Evolutionary conservation across 2,888 invertebrate genomes (phyloP).

Genomic region (Drosophila mulleri): DNA sequence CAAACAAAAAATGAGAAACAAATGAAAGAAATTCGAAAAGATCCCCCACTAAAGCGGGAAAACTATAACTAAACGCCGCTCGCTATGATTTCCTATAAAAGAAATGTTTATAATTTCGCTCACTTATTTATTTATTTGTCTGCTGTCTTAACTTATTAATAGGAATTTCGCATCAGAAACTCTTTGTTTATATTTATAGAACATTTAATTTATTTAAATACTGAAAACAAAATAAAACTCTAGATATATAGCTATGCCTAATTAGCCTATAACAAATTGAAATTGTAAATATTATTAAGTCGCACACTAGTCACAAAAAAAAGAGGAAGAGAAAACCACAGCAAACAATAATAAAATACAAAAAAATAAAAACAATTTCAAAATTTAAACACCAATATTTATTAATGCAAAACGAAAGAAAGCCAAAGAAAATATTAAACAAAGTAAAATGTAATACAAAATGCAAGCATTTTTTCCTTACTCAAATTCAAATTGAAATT

Average conservation of each 20-base stretch:
- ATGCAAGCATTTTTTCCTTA: slow-evolving; percentile 44
- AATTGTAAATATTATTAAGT: slow-evolving; percentile 79
- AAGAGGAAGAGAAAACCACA: slow-evolving; percentile 40
- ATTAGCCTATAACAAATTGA: slow-evolving; percentile 67
- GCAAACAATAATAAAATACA: slow-evolving; percentile 58
- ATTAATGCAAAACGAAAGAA: slow-evolving; percentile 58
- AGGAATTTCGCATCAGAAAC: slow-evolving; percentile 32
- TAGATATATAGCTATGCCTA: slow-evolving; percentile 27
- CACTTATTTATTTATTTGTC: slow-evolving; percentile 65
- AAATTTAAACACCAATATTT: slow-evolving; percentile 53
- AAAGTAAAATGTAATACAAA: slow-evolving; percentile 51
- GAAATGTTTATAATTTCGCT: slow-evolving; percentile 43
- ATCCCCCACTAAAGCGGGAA: slow-evolving; percentile 23
- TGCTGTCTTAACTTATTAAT: slow-evolving; percentile 52
- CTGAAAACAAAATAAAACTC: slow-evolving; percentile 15
- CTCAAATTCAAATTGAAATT: slow-evolving; percentile 21
- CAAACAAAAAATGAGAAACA: slow-evolving; percentile 48
- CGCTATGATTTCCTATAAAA: slow-evolving; percentile 50
- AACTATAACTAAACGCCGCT: slow-evolving; percentile 48
- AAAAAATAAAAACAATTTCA: slow-evolving; percentile 66
- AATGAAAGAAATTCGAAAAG: neutral
- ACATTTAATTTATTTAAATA: slow-evolving; percentile 56
- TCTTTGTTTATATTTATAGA: slow-evolving; percentile 53
- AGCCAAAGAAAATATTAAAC: slow-evolving; percentile 75
- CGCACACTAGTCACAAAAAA: slow-evolving; percentile 72